Evolutionary conservation across 2,113 vertebrate genomes (phyloP).

Genomic region (Crotalus viridis): DNA sequence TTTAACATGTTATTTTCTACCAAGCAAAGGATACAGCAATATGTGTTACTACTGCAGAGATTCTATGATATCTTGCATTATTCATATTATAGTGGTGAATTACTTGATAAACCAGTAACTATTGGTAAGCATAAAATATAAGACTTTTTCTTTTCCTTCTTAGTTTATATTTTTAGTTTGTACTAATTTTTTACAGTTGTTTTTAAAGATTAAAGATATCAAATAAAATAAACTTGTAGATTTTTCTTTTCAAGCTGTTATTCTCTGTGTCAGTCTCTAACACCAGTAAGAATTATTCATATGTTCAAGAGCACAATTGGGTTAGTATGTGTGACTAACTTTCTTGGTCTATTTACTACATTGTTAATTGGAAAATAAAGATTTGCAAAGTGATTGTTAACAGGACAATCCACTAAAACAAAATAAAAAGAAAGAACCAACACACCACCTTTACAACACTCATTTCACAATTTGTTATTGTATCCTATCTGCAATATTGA

Average conservation of each 20-base stretch:
- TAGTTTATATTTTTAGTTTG: neutral
- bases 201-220: neutral
- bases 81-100: neutral
- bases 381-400: neutral
- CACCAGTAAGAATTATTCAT: neutral
- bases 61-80: neutral
- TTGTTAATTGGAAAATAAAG: neutral
- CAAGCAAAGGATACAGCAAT: neutral
- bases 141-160: neutral
- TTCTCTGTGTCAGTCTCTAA: neutral
- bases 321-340: neutral
- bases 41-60: neutral
- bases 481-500: neutral
- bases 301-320: neutral
- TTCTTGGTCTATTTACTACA: neutral
- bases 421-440: neutral
- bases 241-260: neutral
- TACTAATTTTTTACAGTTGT: neutral
- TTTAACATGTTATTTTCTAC: neutral
- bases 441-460: neutral
- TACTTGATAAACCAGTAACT: neutral
- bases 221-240: neutral
- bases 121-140: neutral
- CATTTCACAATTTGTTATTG: neutral
- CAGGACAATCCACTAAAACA: neutral